Percentiles rank a stretch among this genome's conserved stretches.
phyloP scores from a whole-genome alignment of 2,888 invertebrate genomes.

The Chesias legatella region DNA sequence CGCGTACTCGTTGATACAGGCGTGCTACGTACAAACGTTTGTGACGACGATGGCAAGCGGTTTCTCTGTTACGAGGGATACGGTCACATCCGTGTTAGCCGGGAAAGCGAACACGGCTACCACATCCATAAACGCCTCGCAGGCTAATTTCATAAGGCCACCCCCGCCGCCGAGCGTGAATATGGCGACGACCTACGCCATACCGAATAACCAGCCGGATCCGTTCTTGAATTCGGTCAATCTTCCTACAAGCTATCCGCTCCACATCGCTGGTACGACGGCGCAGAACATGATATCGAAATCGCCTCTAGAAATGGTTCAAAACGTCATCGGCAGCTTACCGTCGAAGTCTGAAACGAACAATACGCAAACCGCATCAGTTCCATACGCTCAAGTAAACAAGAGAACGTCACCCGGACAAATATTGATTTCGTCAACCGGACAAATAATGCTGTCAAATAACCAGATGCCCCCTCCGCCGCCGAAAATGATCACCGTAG shows the following conservation, averaged over 20 bases:
- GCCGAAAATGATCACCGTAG: constrained; percentile 79
- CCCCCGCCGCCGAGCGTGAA: constrained; percentile 67
- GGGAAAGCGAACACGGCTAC: constrained; percentile 88
- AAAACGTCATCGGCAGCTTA: constrained; percentile 86
- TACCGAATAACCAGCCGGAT: constrained; percentile 71
- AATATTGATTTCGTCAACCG: constrained; percentile 87
- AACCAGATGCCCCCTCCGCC: constrained; percentile 84
- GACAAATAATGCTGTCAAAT: constrained; percentile 86
- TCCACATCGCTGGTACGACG: constrained; percentile 71
- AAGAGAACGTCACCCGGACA: constrained; percentile 80
- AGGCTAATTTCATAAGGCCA: constrained; percentile 64
- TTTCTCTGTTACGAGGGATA: constrained; percentile 88
- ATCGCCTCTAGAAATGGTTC: constrained; percentile 88
- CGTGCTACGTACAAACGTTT: constrained; percentile 68
- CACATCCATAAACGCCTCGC: constrained; percentile 85
- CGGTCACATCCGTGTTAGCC: constrained; percentile 89
- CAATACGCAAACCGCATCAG: constrained; percentile 64
- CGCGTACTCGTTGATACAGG: constrained; percentile 63
- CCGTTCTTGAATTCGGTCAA: constrained; percentile 73
- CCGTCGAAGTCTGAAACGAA: constrained; percentile 67
- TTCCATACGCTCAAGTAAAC: constrained; percentile 41
- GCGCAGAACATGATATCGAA: constrained; percentile 76
- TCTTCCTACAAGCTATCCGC: constrained; percentile 66
- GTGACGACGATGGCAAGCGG: constrained; percentile 83
- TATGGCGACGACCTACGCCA: constrained; percentile 66